phyloP scores from a whole-genome alignment of 2,113 vertebrate genomes.

The Percina caprodes region DNA sequence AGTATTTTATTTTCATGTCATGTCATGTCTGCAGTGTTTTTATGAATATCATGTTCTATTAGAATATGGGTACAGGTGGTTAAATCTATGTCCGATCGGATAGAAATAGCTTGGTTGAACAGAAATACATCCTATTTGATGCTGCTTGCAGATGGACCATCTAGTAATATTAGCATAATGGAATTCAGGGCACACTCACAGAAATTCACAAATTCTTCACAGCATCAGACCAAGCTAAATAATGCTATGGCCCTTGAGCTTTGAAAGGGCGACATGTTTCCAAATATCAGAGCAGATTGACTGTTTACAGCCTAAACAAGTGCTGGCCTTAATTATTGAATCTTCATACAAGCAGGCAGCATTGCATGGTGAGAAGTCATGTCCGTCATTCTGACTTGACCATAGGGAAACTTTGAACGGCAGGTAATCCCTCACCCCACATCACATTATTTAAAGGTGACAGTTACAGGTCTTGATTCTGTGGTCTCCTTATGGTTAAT shows the following conservation, averaged over 20 bases:
- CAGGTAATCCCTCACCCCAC: constrained; percentile 24
- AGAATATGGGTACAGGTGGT: constrained; percentile 65
- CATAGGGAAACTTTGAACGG: constrained; percentile 15
- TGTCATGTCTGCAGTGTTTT: constrained; percentile 9
- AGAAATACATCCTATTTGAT: constrained; percentile 57
- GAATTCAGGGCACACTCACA: constrained; percentile 70
- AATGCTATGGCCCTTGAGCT: constrained; percentile 66
- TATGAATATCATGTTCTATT: constrained; percentile 41
- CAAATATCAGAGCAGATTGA: constrained; percentile 68
- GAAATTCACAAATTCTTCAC: constrained; percentile 76
- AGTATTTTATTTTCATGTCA: constrained; percentile 25
- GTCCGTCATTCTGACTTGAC: constrained; percentile 34
- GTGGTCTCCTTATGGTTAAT: constrained; percentile 35
- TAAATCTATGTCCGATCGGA: constrained; percentile 45
- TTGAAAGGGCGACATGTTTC: constrained; percentile 56
- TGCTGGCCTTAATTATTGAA: constrained; percentile 58
- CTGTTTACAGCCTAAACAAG: constrained; percentile 62
- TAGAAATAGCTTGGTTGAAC: constrained; percentile 48
- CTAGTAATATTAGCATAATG: constrained; percentile 72
- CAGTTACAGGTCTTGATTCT: constrained; percentile 23
- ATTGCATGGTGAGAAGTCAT: constrained; percentile 4
- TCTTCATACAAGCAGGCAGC: constrained; percentile 43
- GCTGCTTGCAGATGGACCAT: constrained; percentile 60
- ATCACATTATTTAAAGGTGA: constrained; percentile 37
- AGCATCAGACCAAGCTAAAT: constrained; percentile 70